Evolutionary conservation across 2,797 vertebrate species (phyloP), one percentile per base, ranked within the genome.

Genomic region (Argentina silus): DNA sequence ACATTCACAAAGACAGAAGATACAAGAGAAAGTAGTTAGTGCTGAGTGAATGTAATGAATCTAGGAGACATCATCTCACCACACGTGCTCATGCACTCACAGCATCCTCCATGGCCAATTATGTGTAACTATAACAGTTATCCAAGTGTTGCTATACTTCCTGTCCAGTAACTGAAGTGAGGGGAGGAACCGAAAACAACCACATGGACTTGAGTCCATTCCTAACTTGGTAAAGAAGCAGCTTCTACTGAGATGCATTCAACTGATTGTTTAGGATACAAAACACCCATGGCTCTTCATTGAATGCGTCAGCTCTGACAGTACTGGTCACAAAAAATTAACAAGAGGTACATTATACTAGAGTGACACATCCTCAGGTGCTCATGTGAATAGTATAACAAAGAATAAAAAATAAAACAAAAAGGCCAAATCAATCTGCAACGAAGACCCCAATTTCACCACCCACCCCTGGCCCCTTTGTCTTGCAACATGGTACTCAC

Each of bases 1-100:
- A 76, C 78, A 79, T 78, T 69, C 75, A 83, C 76, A 82, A 78
- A 84, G 71, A 85, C 72, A 87, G 43, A 80, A 78, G 63, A 60
- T 23, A 60, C 70, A 68, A 70, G 23, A 80, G 70, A 80, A 71
- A 74, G 64, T 50, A 81, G 43, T 79, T 72, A 80, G 43, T 19
- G 51, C 19, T 14, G 19, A 74, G 19, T 2, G 43, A 63, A 70
- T 48, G 23, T 9, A 67, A 67, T 7, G 11, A 3, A 44, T 23
- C 60, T 63, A 8, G 12, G n/a, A 27, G 19, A 23, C 45, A 50
- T 50, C 12, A 67, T 23, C 7, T 8, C 36, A 1, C 15, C 21
- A 53, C 42, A 70, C 43, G 12, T 61, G 17, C 67, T 67, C 70
- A 77, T 59, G 3, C 47, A 42, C 70, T 55, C 60, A 62, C 59